Evolutionary conservation across 2,888 invertebrate species (phyloP).

Genomic region (Drosophila austrosaltans): DNA sequence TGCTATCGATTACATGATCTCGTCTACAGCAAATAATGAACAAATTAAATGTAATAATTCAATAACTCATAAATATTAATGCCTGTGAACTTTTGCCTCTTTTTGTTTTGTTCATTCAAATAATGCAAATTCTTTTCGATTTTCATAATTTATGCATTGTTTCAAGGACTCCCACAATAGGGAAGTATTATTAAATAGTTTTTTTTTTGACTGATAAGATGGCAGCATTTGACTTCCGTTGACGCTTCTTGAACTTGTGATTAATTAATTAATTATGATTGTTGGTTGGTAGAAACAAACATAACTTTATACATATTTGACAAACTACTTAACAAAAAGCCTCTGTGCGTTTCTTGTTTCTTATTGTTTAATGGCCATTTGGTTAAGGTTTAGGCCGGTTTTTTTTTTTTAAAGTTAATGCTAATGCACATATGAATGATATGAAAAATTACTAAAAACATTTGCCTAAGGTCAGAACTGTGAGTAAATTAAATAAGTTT

Average conservation of each 20-base stretch:
- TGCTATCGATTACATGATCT: slow-evolving; percentile 58
- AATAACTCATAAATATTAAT: slow-evolving; percentile 10
- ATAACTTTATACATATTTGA: slow-evolving; percentile 2
- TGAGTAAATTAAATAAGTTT: neutral
- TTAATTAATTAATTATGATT: slow-evolving; percentile 38
- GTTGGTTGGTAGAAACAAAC: neutral
- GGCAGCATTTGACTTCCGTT: slow-evolving; percentile 47
- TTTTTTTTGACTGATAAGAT: slow-evolving; percentile 31
- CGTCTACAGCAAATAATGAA: slow-evolving; percentile 24
- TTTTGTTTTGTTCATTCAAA: slow-evolving; percentile 11
- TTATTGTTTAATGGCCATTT: slow-evolving; percentile 22
- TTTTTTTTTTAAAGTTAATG: slow-evolving; percentile 19
- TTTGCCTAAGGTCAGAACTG: slow-evolving; percentile 30
- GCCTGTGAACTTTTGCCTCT: neutral
- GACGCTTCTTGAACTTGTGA: slow-evolving; percentile 37
- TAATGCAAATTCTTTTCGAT: slow-evolving; percentile 7
- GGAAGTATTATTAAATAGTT: slow-evolving; percentile 28
- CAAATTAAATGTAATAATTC: neutral
- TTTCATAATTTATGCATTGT: slow-evolving; percentile 28
- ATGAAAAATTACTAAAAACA: slow-evolving; percentile 28
- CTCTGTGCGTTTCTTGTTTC: slow-evolving; percentile 36
- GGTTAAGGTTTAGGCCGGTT: slow-evolving; percentile 31
- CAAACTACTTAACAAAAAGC: slow-evolving; percentile 22
- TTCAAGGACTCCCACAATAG: slow-evolving; percentile 36
- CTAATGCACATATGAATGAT: slow-evolving; percentile 39